Evolutionary conservation across 2,797 vertebrate genomes (phyloP), one percentile per base, ranked within the genome.

Genomic region (Onychomys arenicola): DNA sequence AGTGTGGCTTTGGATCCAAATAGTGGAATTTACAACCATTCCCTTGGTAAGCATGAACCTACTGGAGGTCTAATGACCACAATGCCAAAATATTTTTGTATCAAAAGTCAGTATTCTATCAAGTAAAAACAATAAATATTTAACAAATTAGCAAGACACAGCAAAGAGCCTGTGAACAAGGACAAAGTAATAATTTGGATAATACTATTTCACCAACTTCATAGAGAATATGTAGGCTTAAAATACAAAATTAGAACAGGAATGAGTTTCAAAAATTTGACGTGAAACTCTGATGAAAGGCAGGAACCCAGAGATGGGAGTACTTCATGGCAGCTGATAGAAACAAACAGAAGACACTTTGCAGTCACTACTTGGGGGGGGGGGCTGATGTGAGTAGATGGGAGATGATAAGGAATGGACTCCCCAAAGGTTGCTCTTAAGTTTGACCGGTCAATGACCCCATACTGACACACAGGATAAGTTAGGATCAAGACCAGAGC

Each of bases 21-120:
- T 0, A 43, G 65, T 55, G 14, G 34, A 21, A 85, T 88, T 95
- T 49, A 94, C 71, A 89, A 52, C 14, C 43, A 84, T 61, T 29
- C 49, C 77, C 10, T 49, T 91, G 19, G 65, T 80, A 91, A 96
- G 71, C 82, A 77, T 91, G 73, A 12, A 93, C 57, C 83, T 65
- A 25, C 19, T 29, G 49, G 77, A 83, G 49, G 94, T 57, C 91
- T 95, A 71, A n/a, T 49, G 34, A 16, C 87, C 61, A 89, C 16
- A 85, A 85, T 8, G 40, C 9, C 63, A 71, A 29, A 32, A 40
- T 85, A n/a, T 19, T 57, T 10, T n/a, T 65, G 21, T 75, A 29
- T 77, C 82, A 89, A 94, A 95, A 95, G 43, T 73, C 17, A 84
- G 61, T 10, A 29, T 34, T 93, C 65, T 81, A 77, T 40, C 46